Percentiles rank a stretch among this genome's conserved stretches.
Evolutionary conservation across 1,140 invertebrate genomes (phyloP).

Genomic region (Drosophila quadrilineata): DNA sequence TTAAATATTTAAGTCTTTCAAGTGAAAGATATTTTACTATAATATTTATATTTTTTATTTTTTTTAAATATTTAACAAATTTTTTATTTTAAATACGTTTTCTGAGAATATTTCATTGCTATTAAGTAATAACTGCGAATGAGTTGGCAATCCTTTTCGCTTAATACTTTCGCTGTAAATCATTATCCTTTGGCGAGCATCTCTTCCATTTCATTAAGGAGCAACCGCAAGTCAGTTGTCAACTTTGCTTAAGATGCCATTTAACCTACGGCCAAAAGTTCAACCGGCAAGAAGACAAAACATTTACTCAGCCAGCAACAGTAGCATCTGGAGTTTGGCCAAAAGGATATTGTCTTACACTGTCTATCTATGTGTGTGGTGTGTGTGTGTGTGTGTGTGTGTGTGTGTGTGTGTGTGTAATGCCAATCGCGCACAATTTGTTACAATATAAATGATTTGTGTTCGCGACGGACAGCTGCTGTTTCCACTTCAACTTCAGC

Average conservation of each 20-base stretch:
- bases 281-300: conserved; percentile 60
- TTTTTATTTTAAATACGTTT: too few relatives aligned
- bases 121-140: too few relatives aligned
- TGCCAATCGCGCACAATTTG: conserved; percentile 76
- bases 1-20: not conserved
- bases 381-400: too few relatives aligned
- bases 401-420: too few relatives aligned
- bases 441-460: conserved; percentile 80
- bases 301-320: conserved; percentile 60
- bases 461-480: conserved; percentile 58
- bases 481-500: conserved; percentile 56
- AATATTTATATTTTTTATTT: too few relatives aligned
- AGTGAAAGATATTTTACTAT: not conserved
- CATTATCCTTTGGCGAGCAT: not conserved
- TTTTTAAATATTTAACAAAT: too few relatives aligned
- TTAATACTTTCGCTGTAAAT: conserved; percentile 11
- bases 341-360: conserved; percentile 34
- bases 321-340: conserved; percentile 5
- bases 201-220: conserved; percentile 35
- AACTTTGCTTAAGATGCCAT: conserved; percentile 44
- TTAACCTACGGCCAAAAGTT: conserved; percentile 62
- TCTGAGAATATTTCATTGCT: too few relatives aligned
- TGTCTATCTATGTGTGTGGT: too few relatives aligned
- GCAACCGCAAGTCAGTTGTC: conserved; percentile 34
- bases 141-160: too few relatives aligned